Conservation (phyloP, 2,888 invertebrate genomes). For the Netelia virgata region DNA sequence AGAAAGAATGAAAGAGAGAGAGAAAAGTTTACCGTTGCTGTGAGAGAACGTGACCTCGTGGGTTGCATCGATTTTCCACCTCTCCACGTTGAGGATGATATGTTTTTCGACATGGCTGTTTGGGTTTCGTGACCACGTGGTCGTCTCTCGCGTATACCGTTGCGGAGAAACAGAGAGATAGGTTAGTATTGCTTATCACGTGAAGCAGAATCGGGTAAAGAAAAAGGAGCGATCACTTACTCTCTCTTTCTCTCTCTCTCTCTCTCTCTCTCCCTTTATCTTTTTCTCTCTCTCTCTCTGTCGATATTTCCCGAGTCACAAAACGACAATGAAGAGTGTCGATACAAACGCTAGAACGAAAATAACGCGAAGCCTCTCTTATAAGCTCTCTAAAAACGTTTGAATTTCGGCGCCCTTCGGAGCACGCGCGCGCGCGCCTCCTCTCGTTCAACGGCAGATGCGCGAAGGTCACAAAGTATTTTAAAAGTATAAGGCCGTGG, state of each 20-base stretch:
- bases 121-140: slow-evolving; percentile 48
- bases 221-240: neutral
- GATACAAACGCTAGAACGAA: too few relatives aligned
- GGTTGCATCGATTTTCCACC: slow-evolving; percentile 50
- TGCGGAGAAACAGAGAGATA: slow-evolving; percentile 19
- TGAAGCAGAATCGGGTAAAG: neutral
- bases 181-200: slow-evolving; percentile 31
- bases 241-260: neutral
- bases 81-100: slow-evolving; percentile 26
- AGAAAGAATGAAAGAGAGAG: neutral
- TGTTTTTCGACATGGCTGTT: slow-evolving; percentile 15
- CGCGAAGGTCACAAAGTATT: slow-evolving; percentile 85
- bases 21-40: neutral
- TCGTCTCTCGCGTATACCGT: slow-evolving; percentile 3
- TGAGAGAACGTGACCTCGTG: slow-evolving; percentile 36
- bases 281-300: too few relatives aligned
- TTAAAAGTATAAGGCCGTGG: slow-evolving; percentile 84
- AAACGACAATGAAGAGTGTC: neutral
- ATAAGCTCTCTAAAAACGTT: slow-evolving; percentile 67
- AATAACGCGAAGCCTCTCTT: too few relatives aligned
- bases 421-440: slow-evolving; percentile 71
- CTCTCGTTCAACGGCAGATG: slow-evolving; percentile 81
- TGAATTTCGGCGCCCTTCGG: slow-evolving; percentile 80
- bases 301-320: too few relatives aligned
- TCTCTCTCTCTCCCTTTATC: too few relatives aligned